Percentiles rank a stretch among this genome's conserved stretches.
Conservation (phyloP, 2,113 vertebrate species). For the Helogale parvula region DNA sequence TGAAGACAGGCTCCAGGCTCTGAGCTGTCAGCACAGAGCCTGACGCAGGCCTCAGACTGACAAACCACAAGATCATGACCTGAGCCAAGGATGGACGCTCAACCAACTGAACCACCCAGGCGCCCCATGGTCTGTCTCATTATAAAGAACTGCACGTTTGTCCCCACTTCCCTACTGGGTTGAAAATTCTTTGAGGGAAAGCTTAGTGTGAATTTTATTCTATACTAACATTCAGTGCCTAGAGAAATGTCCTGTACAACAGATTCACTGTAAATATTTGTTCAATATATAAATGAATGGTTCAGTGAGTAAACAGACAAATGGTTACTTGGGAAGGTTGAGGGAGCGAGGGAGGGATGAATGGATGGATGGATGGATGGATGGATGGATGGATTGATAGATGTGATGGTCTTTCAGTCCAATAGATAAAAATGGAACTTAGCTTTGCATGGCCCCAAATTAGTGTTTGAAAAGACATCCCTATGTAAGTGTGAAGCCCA, state of each 20-base stretch:
- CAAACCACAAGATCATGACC: no score
- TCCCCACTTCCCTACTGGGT: not conserved
- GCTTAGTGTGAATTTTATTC: not conserved
- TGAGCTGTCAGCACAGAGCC: no score
- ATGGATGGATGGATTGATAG: not conserved
- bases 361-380: not conserved
- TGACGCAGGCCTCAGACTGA: no score
- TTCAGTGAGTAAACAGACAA: not conserved
- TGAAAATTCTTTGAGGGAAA: not conserved
- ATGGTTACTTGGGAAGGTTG: not conserved
- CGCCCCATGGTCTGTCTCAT: not conserved
- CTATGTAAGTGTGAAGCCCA: not conserved
- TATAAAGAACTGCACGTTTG: not conserved
- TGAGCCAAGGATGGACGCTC: no score
- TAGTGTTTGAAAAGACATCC: not conserved
- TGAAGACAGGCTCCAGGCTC: no score
- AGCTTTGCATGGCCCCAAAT: not conserved
- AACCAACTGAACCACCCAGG: no score
- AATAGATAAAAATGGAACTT: not conserved
- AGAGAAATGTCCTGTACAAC: not conserved
- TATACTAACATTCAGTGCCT: not conserved
- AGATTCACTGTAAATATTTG: constrained; percentile 1
- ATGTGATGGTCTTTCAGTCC: not conserved
- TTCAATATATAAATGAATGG: not conserved
- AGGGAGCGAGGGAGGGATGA: not conserved